These are phyloP conservation scores for Plecotus auritus DNA, from an alignment of 2,113 vertebrate genomes.

Conservation along the genomic window DNA sequence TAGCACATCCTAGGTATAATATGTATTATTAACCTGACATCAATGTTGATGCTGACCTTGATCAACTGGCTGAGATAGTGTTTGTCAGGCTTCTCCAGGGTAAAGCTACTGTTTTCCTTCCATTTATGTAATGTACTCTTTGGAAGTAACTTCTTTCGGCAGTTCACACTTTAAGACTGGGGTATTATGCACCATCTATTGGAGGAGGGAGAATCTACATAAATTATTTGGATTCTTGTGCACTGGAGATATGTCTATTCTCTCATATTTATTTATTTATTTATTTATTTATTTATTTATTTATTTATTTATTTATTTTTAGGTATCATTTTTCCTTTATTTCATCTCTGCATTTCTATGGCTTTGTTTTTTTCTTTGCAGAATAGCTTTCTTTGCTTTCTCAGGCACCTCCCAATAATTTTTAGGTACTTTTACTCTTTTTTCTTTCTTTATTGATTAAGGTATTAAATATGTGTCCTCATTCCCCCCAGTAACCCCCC, in stretches of 20 bases:
- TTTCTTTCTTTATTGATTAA: no score
- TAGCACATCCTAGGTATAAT: background rate
- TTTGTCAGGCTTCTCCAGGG: background rate
- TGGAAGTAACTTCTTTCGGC: conserved; percentile 1
- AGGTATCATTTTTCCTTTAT: background rate
- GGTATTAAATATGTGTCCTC: no score
- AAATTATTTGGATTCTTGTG: background rate
- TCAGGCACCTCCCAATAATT: background rate
- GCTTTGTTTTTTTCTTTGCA: background rate
- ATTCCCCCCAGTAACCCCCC: no score
- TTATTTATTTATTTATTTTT: background rate
- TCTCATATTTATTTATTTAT: background rate
- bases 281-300: no score
- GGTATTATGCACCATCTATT: background rate
- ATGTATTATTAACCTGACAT: background rate
- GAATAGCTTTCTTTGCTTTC: conserved; percentile 12
- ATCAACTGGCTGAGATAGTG: background rate
- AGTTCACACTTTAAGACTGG: background rate
- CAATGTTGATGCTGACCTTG: background rate
- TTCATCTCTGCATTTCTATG: background rate
- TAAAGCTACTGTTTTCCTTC: background rate
- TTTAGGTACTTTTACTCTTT: background rate
- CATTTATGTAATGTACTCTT: background rate
- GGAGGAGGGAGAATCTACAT: background rate
- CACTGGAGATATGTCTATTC: background rate